phyloP scores from a whole-genome alignment of 2,113 vertebrate species.

The Mormyrus lacerda region DNA sequence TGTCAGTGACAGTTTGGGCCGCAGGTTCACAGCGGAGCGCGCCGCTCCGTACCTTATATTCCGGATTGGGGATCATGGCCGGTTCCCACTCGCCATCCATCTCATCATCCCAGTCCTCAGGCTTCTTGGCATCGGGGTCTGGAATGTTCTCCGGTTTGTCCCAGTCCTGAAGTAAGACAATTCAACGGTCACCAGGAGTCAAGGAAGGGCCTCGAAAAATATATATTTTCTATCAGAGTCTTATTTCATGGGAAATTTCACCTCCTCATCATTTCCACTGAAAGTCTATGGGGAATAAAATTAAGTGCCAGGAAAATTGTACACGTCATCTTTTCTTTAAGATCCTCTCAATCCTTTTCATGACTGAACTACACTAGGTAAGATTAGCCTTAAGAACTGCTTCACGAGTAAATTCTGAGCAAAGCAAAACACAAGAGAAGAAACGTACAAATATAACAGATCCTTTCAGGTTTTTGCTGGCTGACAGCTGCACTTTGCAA shows the following conservation, averaged over 20 bases:
- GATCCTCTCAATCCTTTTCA: not conserved
- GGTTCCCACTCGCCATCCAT: slow-evolving; percentile 80
- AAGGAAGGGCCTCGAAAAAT: too few species aligned
- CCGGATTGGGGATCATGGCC: slow-evolving; percentile 66
- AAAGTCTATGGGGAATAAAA: not conserved
- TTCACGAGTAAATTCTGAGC: too few species aligned
- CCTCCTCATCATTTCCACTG: not conserved
- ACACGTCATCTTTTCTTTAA: not conserved
- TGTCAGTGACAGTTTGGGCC: not conserved
- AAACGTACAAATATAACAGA: not conserved
- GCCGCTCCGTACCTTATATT: slow-evolving; percentile 64
- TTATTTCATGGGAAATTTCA: not conserved
- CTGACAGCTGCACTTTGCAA: not conserved
- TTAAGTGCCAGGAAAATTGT: not conserved
- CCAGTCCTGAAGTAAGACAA: slow-evolving; percentile 60
- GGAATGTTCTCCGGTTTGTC: slow-evolving; percentile 73
- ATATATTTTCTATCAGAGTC: not conserved
- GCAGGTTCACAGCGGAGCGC: not conserved
- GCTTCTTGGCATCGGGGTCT: slow-evolving; percentile 74
- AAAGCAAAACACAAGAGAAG: not conserved
- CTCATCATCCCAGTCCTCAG: slow-evolving; percentile 71
- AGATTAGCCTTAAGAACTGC: not conserved
- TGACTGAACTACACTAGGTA: not conserved
- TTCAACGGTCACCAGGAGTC: not conserved
- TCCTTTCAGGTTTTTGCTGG: not conserved